Conservation (phyloP, 2,888 invertebrate genomes). For the Trachelus troglodyta region DNA sequence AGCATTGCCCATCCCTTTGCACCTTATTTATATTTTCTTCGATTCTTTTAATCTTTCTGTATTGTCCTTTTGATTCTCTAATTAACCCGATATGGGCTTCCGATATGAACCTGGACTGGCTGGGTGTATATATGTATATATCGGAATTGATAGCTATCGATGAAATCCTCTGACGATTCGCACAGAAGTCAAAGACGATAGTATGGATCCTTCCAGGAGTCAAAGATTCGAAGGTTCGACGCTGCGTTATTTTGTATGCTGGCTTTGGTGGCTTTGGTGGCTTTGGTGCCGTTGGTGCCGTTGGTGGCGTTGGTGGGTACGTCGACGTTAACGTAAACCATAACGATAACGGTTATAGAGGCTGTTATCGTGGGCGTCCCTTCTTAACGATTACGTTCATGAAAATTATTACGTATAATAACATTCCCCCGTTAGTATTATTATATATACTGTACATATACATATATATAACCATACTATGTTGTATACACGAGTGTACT, state of each 20-base stretch:
- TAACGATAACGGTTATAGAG: conserved; percentile 67
- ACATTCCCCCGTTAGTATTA: conserved; percentile 62
- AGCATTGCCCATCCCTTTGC: background rate
- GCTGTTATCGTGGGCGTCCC: conserved; percentile 62
- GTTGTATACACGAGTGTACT: background rate
- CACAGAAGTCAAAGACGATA: background rate
- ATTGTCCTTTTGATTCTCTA: background rate
- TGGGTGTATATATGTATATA: background rate
- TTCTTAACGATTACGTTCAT: conserved; percentile 66
- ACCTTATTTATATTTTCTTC: background rate
- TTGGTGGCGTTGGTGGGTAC: background rate
- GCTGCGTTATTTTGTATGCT: background rate
- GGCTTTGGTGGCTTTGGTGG: background rate
- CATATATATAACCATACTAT: background rate
- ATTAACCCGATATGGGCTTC: background rate
- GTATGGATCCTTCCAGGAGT: background rate
- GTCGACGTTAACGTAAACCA: conserved; percentile 62
- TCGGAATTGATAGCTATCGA: background rate
- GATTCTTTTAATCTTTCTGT: background rate
- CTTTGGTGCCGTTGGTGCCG: no score
- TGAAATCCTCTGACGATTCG: background rate
- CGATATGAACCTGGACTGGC: background rate
- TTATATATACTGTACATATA: conserved; percentile 35
- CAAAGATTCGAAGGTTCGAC: background rate
- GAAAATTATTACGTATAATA: conserved; percentile 65